These are phyloP conservation scores for Brachionus koreanus DNA, from an alignment of 1,140 invertebrate species.

Conservation along the genomic window DNA sequence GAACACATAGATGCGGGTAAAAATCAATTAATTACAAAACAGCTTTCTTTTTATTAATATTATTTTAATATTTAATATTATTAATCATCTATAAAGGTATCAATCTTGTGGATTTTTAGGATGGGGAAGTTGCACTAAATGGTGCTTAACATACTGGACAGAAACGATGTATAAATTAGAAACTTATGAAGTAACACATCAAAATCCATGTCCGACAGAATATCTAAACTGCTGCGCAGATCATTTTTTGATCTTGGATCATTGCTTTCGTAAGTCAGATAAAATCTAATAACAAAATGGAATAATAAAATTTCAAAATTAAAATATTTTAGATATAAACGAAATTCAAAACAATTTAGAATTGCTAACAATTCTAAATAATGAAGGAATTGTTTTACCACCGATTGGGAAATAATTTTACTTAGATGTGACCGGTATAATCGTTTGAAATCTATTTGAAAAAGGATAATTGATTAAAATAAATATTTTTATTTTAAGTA, in stretches of 20 bases:
- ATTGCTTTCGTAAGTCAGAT: conserved; percentile 29
- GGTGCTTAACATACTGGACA: conserved; percentile 14
- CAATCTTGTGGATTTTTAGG: conserved; percentile 36
- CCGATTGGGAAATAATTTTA: conserved; percentile 19
- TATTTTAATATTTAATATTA: not conserved
- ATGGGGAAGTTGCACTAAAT: conserved; percentile 22
- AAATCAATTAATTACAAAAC: not conserved
- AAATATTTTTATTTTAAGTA: no score
- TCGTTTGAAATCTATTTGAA: no score
- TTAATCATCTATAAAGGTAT: not conserved
- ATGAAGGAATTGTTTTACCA: conserved; percentile 32
- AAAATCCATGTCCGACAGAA: conserved; percentile 1
- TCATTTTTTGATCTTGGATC: conserved; percentile 18
- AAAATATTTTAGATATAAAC: conserved; percentile 14
- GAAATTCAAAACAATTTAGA: conserved; percentile 43
- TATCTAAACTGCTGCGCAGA: not conserved
- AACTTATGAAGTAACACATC: conserved; percentile 32
- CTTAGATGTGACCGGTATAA: no score
- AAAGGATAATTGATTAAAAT: no score
- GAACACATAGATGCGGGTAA: conserved; percentile 34
- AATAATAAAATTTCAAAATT: no score
- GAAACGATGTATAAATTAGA: not conserved
- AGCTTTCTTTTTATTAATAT: no score
- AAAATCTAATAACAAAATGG: no score
- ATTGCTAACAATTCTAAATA: not conserved